A percentile compares a stretch with the other conserved stretches of the same genome.
Conservation (phyloP, 2,888 invertebrate genomes). For the Laothoe populi region DNA sequence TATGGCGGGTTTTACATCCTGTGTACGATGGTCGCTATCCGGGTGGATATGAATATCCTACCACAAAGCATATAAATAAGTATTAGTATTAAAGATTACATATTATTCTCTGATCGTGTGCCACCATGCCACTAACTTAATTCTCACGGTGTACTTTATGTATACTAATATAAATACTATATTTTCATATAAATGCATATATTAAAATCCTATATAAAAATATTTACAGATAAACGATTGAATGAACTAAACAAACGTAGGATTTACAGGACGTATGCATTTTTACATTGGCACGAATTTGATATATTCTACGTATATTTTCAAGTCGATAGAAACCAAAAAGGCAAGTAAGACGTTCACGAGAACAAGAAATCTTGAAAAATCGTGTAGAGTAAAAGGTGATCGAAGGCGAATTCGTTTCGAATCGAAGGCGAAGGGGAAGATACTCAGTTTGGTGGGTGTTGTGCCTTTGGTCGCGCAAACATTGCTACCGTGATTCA, state of each 20-base stretch:
- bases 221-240: slow-evolving; percentile 61
- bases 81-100: too few relatives aligned
- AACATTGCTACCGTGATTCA: too few relatives aligned
- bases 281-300: slow-evolving; percentile 57
- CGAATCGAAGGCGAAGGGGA: too few relatives aligned
- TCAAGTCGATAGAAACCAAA: background rate
- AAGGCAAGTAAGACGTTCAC: background rate
- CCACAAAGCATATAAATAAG: too few relatives aligned
- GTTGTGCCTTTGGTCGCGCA: too few relatives aligned
- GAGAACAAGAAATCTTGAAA: too few relatives aligned
- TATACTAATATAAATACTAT: slow-evolving; percentile 22
- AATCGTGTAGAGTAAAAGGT: too few relatives aligned
- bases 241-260: slow-evolving; percentile 42
- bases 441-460: too few relatives aligned
- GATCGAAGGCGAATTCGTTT: too few relatives aligned
- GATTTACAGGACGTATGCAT: slow-evolving; percentile 54
- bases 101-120: background rate
- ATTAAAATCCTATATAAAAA: slow-evolving; percentile 62
- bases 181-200: slow-evolving; percentile 51
- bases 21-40: too few relatives aligned
- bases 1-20: too few relatives aligned
- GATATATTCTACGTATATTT: slow-evolving; percentile 43
- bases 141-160: background rate
- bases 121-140: background rate
- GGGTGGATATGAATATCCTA: too few relatives aligned